These are phyloP conservation scores for Pterostichus niger DNA, from an alignment of 2,888 invertebrate species.

Conservation along the genomic window DNA sequence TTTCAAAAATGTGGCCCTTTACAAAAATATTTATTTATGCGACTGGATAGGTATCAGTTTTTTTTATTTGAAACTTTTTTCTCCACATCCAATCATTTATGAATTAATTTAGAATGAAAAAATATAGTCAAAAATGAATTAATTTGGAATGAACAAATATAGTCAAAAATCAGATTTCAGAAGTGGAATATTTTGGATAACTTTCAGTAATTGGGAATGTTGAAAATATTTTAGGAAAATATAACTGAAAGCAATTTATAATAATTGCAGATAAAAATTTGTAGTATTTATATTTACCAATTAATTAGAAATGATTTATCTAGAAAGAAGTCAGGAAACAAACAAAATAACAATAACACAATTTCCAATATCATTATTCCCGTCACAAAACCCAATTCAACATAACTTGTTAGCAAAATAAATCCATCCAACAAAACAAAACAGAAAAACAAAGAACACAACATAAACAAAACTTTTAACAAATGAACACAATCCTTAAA, in stretches of 20 bases:
- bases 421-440: constrained; percentile 39
- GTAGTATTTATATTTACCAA: constrained; percentile 17
- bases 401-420: constrained; percentile 54
- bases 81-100: too few relatives aligned
- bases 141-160: too few relatives aligned
- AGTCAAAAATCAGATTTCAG: too few relatives aligned
- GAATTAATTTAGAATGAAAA: too few relatives aligned
- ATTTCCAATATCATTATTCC: constrained; percentile 31
- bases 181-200: too few relatives aligned
- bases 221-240: too few relatives aligned
- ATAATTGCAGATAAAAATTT: background rate
- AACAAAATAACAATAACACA: constrained; percentile 41
- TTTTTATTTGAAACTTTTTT: too few relatives aligned
- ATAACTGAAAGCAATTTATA: background rate
- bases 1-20: too few relatives aligned
- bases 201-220: too few relatives aligned
- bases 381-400: constrained; percentile 44
- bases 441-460: constrained; percentile 54
- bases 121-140: too few relatives aligned
- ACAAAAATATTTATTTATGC: too few relatives aligned
- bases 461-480: constrained; percentile 55
- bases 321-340: constrained; percentile 2
- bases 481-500: constrained; percentile 55
- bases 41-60: too few relatives aligned
- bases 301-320: constrained; percentile 34